Evolutionary conservation across 2,113 vertebrate genomes (phyloP), one percentile per base, ranked within the genome.

Genomic region (Tauraco erythrolophus): DNA sequence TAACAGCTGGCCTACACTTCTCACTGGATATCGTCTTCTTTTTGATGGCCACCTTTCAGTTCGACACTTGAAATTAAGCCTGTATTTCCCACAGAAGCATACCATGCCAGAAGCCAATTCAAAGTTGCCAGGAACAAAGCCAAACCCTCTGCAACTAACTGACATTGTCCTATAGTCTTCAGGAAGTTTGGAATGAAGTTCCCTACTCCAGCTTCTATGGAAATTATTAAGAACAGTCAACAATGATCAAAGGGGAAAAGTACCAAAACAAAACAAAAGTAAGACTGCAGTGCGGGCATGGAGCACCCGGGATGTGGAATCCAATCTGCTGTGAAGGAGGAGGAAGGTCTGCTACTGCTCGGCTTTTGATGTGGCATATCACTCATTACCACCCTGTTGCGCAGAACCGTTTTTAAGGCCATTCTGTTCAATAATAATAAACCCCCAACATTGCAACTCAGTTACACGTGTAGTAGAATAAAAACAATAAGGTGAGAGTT

Each of bases 301-400:
- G 53, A 88, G 13, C 37, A 39, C 3, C 4, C 0, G 0, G 33
- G 39, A 78, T 2, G 0, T 0, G 0, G 39, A 84, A 93, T 41
- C 43, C 27, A 14, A 45, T 43, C 23, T 62, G 61, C 57, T 0
- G 0, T 15, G 39, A 89, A 77, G 0, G 0, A 91, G 37, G 51
- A 48, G 10, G 24, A 72, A 84, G 53, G 37, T 50, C 8, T 0
- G 1, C 22, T 16, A 41, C 31, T 27, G 35, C 62, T 50, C 9
- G 1, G 27, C 41, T 79, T 68, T 60, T 81, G 48, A 39, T 3
- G 0, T 1, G 9, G 53, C 19, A 68, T 41, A 64, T 72, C 31
- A 14, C 35, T 81, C 16, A 0, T 43, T 69, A 80, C 7, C 54
- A 65, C 54, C 33, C 50, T 14, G 14, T 8, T 45, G 11, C 8